Percentiles rank a stretch among this genome's conserved stretches.
phyloP scores from a whole-genome alignment of 1,140 invertebrate genomes.

The Bombus polaris region DNA sequence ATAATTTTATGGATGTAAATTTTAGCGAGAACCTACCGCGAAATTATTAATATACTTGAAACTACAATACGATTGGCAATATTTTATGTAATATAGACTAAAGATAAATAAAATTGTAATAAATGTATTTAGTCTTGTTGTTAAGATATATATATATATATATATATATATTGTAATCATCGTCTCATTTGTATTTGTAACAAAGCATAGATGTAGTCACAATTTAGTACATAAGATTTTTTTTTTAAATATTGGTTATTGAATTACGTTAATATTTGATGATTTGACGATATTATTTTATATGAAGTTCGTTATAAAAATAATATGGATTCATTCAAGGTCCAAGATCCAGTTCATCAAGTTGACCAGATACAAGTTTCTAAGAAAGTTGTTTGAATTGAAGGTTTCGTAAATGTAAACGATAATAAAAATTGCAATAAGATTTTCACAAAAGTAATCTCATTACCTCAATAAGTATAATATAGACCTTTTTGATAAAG shows the following conservation, averaged over 20 bases:
- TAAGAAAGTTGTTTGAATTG: too few relatives aligned
- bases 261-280: neutral
- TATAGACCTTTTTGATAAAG: too few relatives aligned
- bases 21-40: neutral
- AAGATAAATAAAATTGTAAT: too few relatives aligned
- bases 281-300: neutral
- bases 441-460: too few relatives aligned
- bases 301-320: neutral
- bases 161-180: neutral
- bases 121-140: neutral
- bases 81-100: neutral
- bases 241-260: neutral
- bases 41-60: neutral
- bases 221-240: neutral
- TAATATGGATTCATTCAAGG: too few relatives aligned
- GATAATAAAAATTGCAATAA: too few relatives aligned
- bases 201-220: neutral
- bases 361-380: too few relatives aligned
- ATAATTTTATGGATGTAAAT: neutral
- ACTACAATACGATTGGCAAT: neutral
- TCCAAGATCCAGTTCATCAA: neutral
- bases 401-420: too few relatives aligned
- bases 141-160: neutral
- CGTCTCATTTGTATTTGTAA: neutral
- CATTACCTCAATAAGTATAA: too few relatives aligned